Evolutionary conservation across 2,113 vertebrate genomes (phyloP).

Genomic region (Microtus pennsylvanicus): DNA sequence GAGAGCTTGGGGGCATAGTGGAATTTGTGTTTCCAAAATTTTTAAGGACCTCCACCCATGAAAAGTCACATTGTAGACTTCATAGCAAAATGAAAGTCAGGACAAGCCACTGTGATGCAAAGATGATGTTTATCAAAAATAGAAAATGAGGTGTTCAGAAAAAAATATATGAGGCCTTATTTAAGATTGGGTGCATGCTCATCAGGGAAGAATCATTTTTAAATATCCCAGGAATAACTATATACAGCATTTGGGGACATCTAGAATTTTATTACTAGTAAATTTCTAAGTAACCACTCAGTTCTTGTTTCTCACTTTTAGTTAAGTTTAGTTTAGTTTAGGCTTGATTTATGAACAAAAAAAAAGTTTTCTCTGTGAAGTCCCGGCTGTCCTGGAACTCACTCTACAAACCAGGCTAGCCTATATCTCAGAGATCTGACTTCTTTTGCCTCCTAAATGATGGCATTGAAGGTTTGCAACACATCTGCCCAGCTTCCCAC

Average conservation of each 20-base stretch:
- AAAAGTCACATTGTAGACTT: neutral
- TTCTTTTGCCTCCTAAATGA: neutral
- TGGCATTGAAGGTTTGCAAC: neutral
- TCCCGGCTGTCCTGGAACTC: no score
- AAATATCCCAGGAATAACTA: neutral
- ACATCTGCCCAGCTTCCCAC: neutral
- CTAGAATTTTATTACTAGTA: neutral
- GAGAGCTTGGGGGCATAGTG: no score
- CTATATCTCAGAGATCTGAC: neutral
- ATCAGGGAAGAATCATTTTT: no score
- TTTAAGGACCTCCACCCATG: neutral
- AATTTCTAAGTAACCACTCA: neutral
- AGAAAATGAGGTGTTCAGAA: neutral
- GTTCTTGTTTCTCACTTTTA: neutral
- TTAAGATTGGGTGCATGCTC: neutral
- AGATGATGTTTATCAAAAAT: neutral
- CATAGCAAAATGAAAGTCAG: neutral
- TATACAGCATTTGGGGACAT: neutral
- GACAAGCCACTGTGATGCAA: accelerated
- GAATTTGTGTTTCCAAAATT: neutral
- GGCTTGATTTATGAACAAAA: neutral
- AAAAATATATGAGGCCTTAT: neutral
- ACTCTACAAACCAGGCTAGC: neutral
- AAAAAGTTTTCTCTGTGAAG: neutral
- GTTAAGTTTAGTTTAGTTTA: neutral